Base-by-base conservation (phyloP, 1,140 invertebrate genomes). In the Sinonovacula constricta region DNA sequence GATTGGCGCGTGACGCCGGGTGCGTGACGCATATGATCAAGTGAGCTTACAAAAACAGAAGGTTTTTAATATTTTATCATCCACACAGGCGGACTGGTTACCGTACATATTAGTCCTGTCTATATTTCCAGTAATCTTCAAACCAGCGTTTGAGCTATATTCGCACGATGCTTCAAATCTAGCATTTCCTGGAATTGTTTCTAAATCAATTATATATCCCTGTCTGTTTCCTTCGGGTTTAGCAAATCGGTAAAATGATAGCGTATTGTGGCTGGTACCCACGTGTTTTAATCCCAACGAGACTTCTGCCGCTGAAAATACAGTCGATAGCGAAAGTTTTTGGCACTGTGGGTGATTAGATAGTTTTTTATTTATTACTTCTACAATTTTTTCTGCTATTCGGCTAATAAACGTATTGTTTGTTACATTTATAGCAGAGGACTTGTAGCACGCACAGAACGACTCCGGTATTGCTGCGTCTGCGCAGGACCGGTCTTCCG, bases 401-500 rank as follows among this genome's bases (percentile, higher is more conserved):
- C 5, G 24, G 24, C n/a, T 53, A 22, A 3, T 53, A 53, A 53
- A n/a, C 3, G 49, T n/a, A 22, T 53, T 22, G 3, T n/a, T 1
- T 53, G 49, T 22, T 3, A 57, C 14, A 24, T 78, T 65, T 3
- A 81, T 36, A 4, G 26, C 30, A 33, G 72, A 62, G 33, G 79
- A 78, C 30, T 74, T 49, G 36, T 91, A 84, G 81, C 91, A 92
- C 22, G 88, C 82, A 77, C 91, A 92, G 84, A 86, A 91, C 60
- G 92, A 89, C 31, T 89, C 83, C 0, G 87, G 84, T 45, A 92
- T 91, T 10, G 80, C 74, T 0, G 91, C 90, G n/a, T 85, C 65
- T 28, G 53, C 75, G 75, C 92, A 92, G 4, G 88, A 87, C 56
- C 92, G 69, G 30, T 86, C 81, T 18, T 65, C 12, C 0, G 91